phyloP scores from a whole-genome alignment of 2,797 vertebrate species.

The Eulemur coronatus region DNA sequence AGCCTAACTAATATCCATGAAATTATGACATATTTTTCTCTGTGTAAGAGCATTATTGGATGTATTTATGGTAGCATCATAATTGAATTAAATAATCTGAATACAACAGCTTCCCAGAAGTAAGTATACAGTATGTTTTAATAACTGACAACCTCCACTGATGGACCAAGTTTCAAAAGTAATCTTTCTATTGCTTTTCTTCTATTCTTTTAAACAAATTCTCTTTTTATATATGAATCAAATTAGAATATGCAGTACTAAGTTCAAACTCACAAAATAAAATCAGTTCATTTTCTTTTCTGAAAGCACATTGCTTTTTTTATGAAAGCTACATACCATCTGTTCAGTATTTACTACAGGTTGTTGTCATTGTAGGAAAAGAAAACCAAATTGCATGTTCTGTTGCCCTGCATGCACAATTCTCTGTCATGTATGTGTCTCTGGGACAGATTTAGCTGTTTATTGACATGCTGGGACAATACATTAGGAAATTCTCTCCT shows the following conservation, averaged over 20 bases:
- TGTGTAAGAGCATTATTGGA: conserved; percentile 31
- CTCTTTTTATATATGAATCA: neutral
- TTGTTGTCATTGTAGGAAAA: neutral
- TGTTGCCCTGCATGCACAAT: neutral
- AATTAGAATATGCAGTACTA: neutral
- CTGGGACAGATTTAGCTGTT: neutral
- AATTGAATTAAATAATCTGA: conserved; percentile 67
- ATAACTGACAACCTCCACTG: neutral
- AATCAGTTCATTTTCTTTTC: conserved; percentile 35
- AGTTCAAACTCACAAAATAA: conserved; percentile 34
- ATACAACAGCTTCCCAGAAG: conserved; percentile 43
- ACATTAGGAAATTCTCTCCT: neutral
- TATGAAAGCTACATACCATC: neutral
- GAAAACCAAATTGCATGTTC: neutral
- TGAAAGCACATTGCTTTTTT: conserved; percentile 50
- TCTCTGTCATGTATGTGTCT: neutral
- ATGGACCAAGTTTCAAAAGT: neutral
- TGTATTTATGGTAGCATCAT: conserved; percentile 25
- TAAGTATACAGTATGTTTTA: conserved; percentile 32
- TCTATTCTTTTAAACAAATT: neutral
- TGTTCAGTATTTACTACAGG: conserved; percentile 46
- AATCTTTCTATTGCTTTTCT: neutral
- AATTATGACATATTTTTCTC: conserved; percentile 45
- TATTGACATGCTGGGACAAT: neutral
- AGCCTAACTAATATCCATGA: neutral